These are phyloP conservation scores for Tetanocera ferruginea DNA, from an alignment of 2,888 invertebrate species.

Conservation along the genomic window DNA sequence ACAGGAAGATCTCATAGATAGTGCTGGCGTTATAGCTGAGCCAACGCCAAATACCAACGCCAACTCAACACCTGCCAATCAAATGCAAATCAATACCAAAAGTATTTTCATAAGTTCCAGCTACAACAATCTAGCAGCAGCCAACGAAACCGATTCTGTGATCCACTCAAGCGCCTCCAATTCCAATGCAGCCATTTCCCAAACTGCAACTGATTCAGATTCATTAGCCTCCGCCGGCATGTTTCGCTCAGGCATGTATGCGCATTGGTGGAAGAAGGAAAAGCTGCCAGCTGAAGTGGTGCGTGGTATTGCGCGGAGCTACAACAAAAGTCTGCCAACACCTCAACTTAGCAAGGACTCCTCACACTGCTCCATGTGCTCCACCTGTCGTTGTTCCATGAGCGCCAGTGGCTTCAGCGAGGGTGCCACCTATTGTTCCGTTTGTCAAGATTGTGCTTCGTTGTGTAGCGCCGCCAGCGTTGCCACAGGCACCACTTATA, in stretches of 20 bases:
- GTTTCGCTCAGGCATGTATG: constrained; percentile 88
- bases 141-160: constrained; percentile 24
- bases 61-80: constrained; percentile 34
- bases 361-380: constrained; percentile 55
- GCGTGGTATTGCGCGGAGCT: constrained; percentile 69
- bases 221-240: constrained; percentile 59
- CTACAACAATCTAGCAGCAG: constrained; percentile 25
- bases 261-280: constrained; percentile 94
- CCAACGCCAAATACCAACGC: constrained; percentile 36
- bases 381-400: constrained; percentile 61
- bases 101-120: constrained; percentile 62
- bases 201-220: constrained; percentile 47
- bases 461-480: constrained; percentile 49
- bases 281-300: constrained; percentile 80
- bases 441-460: constrained; percentile 62
- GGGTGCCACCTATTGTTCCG: constrained; percentile 61
- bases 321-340: constrained; percentile 71
- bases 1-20: constrained; percentile 37
- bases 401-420: constrained; percentile 62
- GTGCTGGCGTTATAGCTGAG: neutral
- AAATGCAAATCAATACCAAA: constrained; percentile 65
- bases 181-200: constrained; percentile 22
- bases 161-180: constrained; percentile 39
- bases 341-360: constrained; percentile 71
- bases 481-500: constrained; percentile 58